Percentiles rank a stretch among this genome's conserved stretches.
These are phyloP conservation scores for Ormyrus rosae DNA, from an alignment of 2,888 invertebrate species.

Conservation along the genomic window DNA sequence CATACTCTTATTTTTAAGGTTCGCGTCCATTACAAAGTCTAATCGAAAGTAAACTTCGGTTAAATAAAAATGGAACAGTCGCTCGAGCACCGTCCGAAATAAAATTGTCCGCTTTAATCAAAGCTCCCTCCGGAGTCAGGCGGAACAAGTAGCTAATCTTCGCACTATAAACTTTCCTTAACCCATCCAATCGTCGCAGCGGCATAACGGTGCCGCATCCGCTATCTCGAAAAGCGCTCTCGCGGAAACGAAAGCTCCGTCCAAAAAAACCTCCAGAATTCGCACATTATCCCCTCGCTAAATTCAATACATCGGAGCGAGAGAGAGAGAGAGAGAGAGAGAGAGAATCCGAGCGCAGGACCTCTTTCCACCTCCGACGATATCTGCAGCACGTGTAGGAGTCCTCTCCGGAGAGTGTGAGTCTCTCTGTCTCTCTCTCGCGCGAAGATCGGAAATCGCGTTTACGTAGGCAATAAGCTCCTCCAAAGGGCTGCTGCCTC, in stretches of 20 bases:
- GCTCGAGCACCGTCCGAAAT: too few relatives aligned
- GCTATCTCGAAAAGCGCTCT: not conserved
- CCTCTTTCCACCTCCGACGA: conserved; percentile 9
- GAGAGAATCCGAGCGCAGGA: conserved; percentile 5
- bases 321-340: not conserved
- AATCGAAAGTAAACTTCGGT: too few relatives aligned
- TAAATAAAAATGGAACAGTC: too few relatives aligned
- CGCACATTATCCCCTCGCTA: conserved; percentile 40
- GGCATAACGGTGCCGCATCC: not conserved
- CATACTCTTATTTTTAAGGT: too few relatives aligned
- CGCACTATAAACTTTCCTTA: too few relatives aligned
- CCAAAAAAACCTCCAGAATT: conserved; percentile 36
- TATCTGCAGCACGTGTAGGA: conserved; percentile 26
- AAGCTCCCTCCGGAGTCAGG: conserved; percentile 42
- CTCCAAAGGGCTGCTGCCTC: conserved; percentile 15
- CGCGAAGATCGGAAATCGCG: conserved; percentile 60
- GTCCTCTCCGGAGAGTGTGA: not conserved
- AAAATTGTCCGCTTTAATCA: too few relatives aligned
- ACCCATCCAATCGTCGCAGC: too few relatives aligned
- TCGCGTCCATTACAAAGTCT: too few relatives aligned
- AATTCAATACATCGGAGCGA: conserved; percentile 40
- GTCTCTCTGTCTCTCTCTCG: not conserved
- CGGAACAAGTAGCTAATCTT: not conserved
- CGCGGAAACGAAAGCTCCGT: not conserved
- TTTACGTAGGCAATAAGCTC: conserved; percentile 60